phyloP scores from a whole-genome alignment of 2,113 vertebrate species.

The Gasterosteus aculeatus region DNA sequence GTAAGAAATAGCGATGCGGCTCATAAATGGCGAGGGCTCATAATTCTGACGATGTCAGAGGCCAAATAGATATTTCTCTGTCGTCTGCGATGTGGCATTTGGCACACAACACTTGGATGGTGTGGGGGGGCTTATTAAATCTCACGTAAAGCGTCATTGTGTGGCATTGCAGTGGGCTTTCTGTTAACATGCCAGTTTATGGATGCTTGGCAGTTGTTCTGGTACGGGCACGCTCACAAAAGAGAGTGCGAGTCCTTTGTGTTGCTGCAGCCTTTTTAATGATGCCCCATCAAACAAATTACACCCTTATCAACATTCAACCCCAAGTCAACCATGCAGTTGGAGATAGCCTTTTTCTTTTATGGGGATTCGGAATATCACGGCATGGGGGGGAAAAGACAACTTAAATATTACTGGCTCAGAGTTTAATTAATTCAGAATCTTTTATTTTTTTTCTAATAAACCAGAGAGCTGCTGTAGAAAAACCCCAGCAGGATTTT shows the following conservation, averaged over 20 bases:
- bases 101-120: slow-evolving; percentile 52
- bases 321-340: slow-evolving; percentile 7
- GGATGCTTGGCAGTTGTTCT: slow-evolving; percentile 43
- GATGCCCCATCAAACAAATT: slow-evolving; percentile 36
- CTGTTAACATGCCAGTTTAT: slow-evolving; percentile 66
- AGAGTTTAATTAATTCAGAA: slow-evolving; percentile 8
- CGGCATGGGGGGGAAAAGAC: neutral
- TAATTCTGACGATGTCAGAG: slow-evolving; percentile 68
- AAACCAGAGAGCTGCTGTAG: slow-evolving; percentile 34
- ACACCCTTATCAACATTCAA: slow-evolving; percentile 28
- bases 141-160: slow-evolving; percentile 68
- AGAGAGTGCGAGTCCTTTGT: slow-evolving; percentile 12
- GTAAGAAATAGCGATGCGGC: slow-evolving; percentile 37
- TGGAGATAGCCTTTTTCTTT: neutral
- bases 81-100: slow-evolving; percentile 62
- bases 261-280: slow-evolving; percentile 38
- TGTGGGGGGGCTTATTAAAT: slow-evolving; percentile 64
- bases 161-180: slow-evolving; percentile 59
- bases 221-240: slow-evolving; percentile 23
- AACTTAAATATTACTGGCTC: neutral
- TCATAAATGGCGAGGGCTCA: slow-evolving; percentile 65
- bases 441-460: slow-evolving; percentile 6
- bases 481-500: slow-evolving; percentile 62
- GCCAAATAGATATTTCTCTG: slow-evolving; percentile 69
- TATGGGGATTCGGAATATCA: neutral